Conservation (phyloP, 2,888 invertebrate species). For the Neoaliturus tenellus region DNA sequence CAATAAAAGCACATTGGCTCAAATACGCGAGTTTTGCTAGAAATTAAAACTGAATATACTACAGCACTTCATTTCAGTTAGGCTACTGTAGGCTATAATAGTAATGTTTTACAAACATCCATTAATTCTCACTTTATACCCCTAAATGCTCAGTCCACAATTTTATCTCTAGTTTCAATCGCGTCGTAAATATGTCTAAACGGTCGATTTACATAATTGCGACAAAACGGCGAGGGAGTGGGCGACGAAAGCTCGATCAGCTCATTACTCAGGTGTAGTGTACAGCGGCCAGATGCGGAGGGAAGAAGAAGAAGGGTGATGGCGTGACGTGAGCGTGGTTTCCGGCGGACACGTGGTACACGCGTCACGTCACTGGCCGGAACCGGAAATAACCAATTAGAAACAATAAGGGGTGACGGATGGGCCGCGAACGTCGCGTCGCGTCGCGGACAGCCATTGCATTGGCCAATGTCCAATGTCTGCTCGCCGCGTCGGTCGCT, state of each 20-base stretch:
- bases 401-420: conserved; percentile 52
- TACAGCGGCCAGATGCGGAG: conserved; percentile 28
- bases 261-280: conserved; percentile 29
- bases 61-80: too few species aligned
- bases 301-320: conserved; percentile 32
- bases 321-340: conserved; percentile 21
- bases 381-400: conserved; percentile 51
- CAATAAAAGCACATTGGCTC: too few species aligned
- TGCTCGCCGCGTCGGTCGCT: not conserved
- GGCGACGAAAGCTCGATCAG: not conserved
- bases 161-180: not conserved
- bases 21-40: too few species aligned
- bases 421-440: not conserved
- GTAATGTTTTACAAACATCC: too few species aligned
- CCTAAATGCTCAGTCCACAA: not conserved
- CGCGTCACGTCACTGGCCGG: conserved; percentile 43
- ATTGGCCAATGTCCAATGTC: too few species aligned
- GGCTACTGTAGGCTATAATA: too few species aligned
- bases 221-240: conserved; percentile 14
- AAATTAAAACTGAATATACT: too few species aligned
- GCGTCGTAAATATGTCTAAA: not conserved
- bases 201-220: conserved; percentile 3
- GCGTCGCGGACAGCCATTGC: not conserved
- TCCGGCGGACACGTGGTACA: conserved; percentile 39
- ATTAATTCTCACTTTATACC: too few species aligned